Evolutionary conservation across 2,888 invertebrate genomes (phyloP), one percentile per base, ranked within the genome.

Genomic region (Amblyjoppa fuscipennis): DNA sequence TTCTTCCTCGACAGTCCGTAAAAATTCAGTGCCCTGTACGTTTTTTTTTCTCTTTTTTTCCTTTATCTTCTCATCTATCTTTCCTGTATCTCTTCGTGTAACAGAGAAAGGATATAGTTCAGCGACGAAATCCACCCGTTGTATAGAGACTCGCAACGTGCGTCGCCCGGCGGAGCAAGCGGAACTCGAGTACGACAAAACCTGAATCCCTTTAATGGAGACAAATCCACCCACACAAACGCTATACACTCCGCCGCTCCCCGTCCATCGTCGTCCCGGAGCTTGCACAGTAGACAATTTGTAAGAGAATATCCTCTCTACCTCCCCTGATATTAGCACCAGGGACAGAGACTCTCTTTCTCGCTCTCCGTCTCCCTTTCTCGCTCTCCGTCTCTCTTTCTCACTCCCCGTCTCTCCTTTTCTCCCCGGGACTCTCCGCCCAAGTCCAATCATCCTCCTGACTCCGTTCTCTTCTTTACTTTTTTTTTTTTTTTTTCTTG

Each of bases 161-260:
- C 71, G 76, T 78, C 53, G 74, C 73, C 49, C 74, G 83, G 69
- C 45, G 77, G 87, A 87, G 90, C 91, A 90, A 92, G 91, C 91
- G 90, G 90, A 90, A 90, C 90, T 91, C 90, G 90, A 92, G 90
- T 90, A 90, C 91, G 93, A 93, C 92, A 93, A 93, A 93, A 93
- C 93, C 93, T 92, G 92, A 92, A 93, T 93, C 93, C 92, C 92
- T 93, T 93, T 93, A 93, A 93, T 93, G 92, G 93, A 93, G 93
- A 93, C 92, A 93, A 93, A 93, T 94, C 91, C 92, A 88, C 89
- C 89, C 89, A 90, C 89, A 89, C 91, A 90, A 90, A 86, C 89
- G 80, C 80, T 76, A 85, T 83, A 89, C 87, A 56, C 31, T 75
- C 69, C 51, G 41, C 73, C 31, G 61, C 66, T 69, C 73, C 56